A percentile compares a stretch with the other conserved stretches of the same genome.
Evolutionary conservation across 2,888 invertebrate genomes (phyloP).

Genomic region (Endotricha flammealis): DNA sequence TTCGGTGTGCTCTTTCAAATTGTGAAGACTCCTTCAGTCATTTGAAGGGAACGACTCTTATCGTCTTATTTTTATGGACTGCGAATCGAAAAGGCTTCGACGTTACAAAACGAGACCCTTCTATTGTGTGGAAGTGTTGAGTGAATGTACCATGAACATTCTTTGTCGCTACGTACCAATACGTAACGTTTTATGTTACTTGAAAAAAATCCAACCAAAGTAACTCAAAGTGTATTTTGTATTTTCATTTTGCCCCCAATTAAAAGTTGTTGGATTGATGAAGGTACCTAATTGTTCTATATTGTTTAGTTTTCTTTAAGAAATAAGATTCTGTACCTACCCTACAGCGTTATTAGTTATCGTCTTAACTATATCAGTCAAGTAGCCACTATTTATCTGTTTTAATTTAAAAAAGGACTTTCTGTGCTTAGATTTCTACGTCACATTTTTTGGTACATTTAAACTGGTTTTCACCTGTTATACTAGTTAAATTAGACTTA

Average conservation of each 20-base stretch:
- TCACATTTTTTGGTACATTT: too few relatives aligned
- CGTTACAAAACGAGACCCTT: slow-evolving; percentile 67
- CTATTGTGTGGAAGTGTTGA: slow-evolving; percentile 61
- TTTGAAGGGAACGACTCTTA: slow-evolving; percentile 67
- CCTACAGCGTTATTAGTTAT: too few relatives aligned
- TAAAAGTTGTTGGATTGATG: background rate
- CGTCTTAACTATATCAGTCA: too few relatives aligned
- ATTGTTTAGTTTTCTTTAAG: too few relatives aligned
- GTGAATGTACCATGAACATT: slow-evolving; percentile 54
- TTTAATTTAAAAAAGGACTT: too few relatives aligned
- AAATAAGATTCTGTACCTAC: too few relatives aligned
- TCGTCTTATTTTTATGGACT: slow-evolving; percentile 70
- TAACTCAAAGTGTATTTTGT: slow-evolving; percentile 1
- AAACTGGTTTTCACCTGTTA: too few relatives aligned
- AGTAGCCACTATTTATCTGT: too few relatives aligned
- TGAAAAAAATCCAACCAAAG: slow-evolving; percentile 27
- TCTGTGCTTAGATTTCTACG: too few relatives aligned
- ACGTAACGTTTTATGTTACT: slow-evolving; percentile 32
- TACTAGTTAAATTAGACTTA: too few relatives aligned
- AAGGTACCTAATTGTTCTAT: too few relatives aligned
- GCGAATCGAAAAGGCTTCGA: slow-evolving; percentile 65
- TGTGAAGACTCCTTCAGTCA: slow-evolving; percentile 50
- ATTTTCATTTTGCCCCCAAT: background rate
- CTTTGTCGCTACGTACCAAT: slow-evolving; percentile 47
- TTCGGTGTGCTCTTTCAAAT: slow-evolving; percentile 40